Percentiles rank a stretch among this genome's conserved stretches.
Conservation (phyloP, 2,113 vertebrate species). For the Oxygymnocypris stewartii region DNA sequence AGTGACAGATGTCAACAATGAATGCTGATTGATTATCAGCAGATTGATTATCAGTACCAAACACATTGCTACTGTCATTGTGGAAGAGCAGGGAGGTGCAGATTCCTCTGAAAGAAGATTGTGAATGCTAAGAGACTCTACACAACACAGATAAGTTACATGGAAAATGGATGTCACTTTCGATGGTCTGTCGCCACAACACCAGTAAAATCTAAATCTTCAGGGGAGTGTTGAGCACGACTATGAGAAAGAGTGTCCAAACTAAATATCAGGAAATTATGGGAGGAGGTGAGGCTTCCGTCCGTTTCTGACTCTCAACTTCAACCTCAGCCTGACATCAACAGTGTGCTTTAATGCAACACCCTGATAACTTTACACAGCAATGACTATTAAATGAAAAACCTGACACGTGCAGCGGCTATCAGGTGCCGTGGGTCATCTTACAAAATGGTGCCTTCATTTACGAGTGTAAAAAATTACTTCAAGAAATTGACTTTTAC, state of each 20-base stretch:
- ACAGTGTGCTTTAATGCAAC: background rate
- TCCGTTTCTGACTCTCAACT: conserved; percentile 52
- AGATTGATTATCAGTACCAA: conserved; percentile 41
- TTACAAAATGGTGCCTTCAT: background rate
- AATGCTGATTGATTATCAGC: conserved; percentile 3
- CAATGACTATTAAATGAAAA: background rate
- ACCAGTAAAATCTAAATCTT: background rate
- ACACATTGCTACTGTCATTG: conserved; percentile 41
- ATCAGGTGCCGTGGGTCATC: background rate
- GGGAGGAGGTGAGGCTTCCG: conserved; percentile 49
- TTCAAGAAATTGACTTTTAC: background rate
- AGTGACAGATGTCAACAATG: background rate
- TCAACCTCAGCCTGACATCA: conserved; percentile 43
- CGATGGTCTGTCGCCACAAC: background rate
- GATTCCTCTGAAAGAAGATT: background rate
- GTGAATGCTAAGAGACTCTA: conserved; percentile 1
- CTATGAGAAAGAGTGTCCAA: conserved; percentile 42
- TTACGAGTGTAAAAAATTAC: background rate
- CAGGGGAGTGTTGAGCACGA: conserved; percentile 16
- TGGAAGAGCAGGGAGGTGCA: conserved; percentile 24
- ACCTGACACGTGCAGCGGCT: background rate
- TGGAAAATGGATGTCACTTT: conserved; percentile 48
- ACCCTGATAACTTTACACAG: background rate
- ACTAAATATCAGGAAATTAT: conserved; percentile 51
- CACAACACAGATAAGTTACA: conserved; percentile 61